Conservation (phyloP, 2,888 invertebrate species). For the Rhagonycha lutea region DNA sequence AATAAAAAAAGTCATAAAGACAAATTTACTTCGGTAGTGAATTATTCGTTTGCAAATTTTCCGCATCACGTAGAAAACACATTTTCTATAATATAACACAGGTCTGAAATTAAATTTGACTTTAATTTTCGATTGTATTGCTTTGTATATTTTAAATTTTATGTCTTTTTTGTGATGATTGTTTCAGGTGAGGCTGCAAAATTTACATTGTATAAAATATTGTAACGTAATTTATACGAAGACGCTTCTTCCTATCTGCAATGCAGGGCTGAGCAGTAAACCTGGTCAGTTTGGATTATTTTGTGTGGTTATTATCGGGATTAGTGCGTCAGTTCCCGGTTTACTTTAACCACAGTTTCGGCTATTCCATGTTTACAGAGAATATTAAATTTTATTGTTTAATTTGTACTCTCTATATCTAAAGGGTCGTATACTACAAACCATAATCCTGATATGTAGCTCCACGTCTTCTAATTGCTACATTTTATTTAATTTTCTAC, state of each 20-base stretch:
- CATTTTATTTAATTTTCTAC: slow-evolving; percentile 1
- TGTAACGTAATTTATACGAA: slow-evolving; percentile 10
- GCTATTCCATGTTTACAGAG: slow-evolving; percentile 44
- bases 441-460: slow-evolving; percentile 40
- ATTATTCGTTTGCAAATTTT: not conserved
- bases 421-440: slow-evolving; percentile 36
- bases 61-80: not conserved
- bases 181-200: slow-evolving; percentile 4
- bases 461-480: slow-evolving; percentile 19
- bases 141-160: not conserved
- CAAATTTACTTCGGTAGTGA: not conserved
- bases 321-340: slow-evolving; percentile 43
- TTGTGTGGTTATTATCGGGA: slow-evolving; percentile 40
- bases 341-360: slow-evolving; percentile 43
- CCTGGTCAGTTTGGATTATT: slow-evolving; percentile 39
- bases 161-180: not conserved
- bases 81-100: not conserved
- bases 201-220: slow-evolving; percentile 31
- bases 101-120: not conserved
- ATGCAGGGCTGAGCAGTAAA: slow-evolving; percentile 30
- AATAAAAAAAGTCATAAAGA: not conserved
- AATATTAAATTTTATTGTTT: slow-evolving; percentile 49
- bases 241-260: slow-evolving; percentile 32
- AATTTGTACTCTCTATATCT: slow-evolving; percentile 43
- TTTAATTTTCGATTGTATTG: not conserved